These are phyloP conservation scores for Drosophila truncata DNA, from an alignment of 1,140 invertebrate genomes.

Conservation along the genomic window DNA sequence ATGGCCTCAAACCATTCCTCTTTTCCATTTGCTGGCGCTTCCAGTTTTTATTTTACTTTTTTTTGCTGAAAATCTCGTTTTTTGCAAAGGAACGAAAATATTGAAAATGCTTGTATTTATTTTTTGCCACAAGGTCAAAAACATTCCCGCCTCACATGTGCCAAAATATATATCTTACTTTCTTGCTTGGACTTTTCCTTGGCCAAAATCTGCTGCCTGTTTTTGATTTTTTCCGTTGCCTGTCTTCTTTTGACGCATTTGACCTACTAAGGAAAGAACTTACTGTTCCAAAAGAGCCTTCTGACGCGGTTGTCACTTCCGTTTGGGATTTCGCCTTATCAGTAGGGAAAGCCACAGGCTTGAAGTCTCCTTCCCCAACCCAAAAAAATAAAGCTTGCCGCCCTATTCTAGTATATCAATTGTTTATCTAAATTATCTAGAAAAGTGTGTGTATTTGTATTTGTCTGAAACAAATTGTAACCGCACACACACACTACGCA, in stretches of 20 bases:
- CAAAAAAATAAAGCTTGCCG: too few relatives aligned
- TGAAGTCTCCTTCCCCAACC: conserved; percentile 4
- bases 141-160: conserved; percentile 53
- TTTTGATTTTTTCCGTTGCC: conserved; percentile 32
- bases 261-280: conserved; percentile 58
- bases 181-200: conserved; percentile 33
- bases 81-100: conserved; percentile 30
- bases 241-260: conserved; percentile 57
- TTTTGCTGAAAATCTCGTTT: conserved; percentile 26
- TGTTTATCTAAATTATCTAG: conserved; percentile 72
- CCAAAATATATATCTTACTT: conserved; percentile 51
- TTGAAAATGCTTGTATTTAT: conserved; percentile 52
- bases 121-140: conserved; percentile 61
- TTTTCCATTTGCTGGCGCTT: conserved; percentile 14
- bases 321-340: conserved; percentile 56
- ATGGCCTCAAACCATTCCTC: neutral
- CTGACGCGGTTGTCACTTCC: conserved; percentile 51
- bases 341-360: neutral
- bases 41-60: conserved; percentile 12
- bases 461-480: conserved; percentile 62
- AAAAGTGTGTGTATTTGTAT: conserved; percentile 31
- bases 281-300: conserved; percentile 20
- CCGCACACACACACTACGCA: conserved; percentile 11
- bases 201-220: conserved; percentile 31
- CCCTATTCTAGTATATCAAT: conserved; percentile 9